phyloP scores from a whole-genome alignment of 35 echinoderm and acorn worm species.

The Acanthaster planci region DNA sequence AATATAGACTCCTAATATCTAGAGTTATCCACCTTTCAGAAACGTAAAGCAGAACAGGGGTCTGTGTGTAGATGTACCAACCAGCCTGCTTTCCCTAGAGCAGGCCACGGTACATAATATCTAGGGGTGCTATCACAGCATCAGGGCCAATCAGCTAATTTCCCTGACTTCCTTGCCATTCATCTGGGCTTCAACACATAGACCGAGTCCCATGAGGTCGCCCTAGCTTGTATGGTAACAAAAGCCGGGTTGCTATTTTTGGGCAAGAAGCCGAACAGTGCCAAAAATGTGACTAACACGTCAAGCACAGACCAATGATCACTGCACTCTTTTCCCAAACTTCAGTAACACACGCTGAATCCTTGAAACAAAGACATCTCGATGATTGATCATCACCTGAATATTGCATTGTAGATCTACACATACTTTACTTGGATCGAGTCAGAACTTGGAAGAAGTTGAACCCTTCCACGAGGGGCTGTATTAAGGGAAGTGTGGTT shows the following conservation, averaged over 20 bases:
- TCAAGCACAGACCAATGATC: background rate
- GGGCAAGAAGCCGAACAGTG: background rate
- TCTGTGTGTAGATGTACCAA: too few species aligned
- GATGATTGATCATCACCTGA: too few species aligned
- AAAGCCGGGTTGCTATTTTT: conserved; percentile 9
- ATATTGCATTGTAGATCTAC: too few species aligned
- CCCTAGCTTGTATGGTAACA: background rate
- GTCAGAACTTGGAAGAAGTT: too few species aligned
- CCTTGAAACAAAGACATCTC: too few species aligned
- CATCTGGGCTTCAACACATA: background rate
- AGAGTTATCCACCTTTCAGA: too few species aligned
- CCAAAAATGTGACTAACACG: conserved; percentile 6
- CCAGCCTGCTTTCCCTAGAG: background rate
- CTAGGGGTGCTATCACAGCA: conserved; percentile 12
- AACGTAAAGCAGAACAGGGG: too few species aligned
- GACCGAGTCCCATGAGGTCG: background rate
- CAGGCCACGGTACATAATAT: conserved; percentile 3
- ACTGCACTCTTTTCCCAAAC: background rate
- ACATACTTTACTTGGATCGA: too few species aligned
- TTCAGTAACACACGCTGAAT: too few species aligned
- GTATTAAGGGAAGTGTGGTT: background rate
- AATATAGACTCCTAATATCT: too few species aligned
- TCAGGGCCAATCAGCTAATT: conserved; percentile 21
- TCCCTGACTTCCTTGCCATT: conserved; percentile 12
- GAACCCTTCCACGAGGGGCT: background rate